phyloP scores from a whole-genome alignment of 1,140 invertebrate genomes.

The Ectropis grisescens region DNA sequence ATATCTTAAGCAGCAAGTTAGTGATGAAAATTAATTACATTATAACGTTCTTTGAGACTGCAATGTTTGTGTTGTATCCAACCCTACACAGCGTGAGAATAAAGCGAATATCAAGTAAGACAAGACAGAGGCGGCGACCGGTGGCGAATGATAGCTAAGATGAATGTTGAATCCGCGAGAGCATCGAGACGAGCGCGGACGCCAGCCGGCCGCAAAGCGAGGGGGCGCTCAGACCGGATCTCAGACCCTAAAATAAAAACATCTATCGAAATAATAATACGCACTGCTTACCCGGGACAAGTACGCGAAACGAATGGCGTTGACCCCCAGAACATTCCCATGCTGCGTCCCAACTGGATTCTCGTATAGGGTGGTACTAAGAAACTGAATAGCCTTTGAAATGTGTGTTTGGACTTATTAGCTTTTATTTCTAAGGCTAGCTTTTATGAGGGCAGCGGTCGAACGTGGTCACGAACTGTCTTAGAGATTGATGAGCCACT shows the following conservation, averaged over 20 bases:
- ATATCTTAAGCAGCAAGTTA: no score
- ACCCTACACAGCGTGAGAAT: no score
- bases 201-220: slow-evolving; percentile 42
- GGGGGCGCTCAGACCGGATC: slow-evolving; percentile 60
- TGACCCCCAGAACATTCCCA: slow-evolving; percentile 64
- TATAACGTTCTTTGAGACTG: no score
- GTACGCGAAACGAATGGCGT: slow-evolving; percentile 59
- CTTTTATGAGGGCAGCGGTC: slow-evolving; percentile 47
- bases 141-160: no score
- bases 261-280: slow-evolving; percentile 67
- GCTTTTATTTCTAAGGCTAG: slow-evolving; percentile 63
- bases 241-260: slow-evolving; percentile 66
- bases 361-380: slow-evolving; percentile 52
- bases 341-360: slow-evolving; percentile 53
- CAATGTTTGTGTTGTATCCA: no score
- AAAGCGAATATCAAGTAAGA: no score
- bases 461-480: slow-evolving; percentile 11
- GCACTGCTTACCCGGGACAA: slow-evolving; percentile 53
- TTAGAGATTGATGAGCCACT: no score
- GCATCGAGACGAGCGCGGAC: no score
- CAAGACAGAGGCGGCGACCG: no score
- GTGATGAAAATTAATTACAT: no score
- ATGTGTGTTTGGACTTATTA: slow-evolving; percentile 55
- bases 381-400: slow-evolving; percentile 55
- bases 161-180: no score